Evolutionary conservation across 2,113 vertebrate species (phyloP), one percentile per base, ranked within the genome.

Genomic region (Lophura nycthemera): DNA sequence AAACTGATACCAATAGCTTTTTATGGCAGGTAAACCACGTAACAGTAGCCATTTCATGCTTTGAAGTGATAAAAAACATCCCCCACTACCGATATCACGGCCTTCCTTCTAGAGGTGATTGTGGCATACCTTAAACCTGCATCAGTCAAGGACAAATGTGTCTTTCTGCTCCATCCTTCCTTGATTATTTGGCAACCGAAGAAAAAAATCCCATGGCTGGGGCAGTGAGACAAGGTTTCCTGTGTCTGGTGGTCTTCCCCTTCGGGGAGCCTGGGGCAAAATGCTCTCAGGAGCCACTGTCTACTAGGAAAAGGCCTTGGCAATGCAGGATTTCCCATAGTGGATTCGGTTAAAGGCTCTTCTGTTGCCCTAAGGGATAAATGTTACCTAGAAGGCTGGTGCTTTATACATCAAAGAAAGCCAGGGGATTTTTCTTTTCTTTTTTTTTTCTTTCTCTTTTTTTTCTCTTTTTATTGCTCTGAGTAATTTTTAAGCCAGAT

Each of bases 401-500:
- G 0, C 64, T 86, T 95, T 67, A 76, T 40, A 75, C 42, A 95
- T 92, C 80, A 95, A 82, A 95, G 60, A 42, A 66, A 47, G 22
- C 8, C 61, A 67, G 77, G 66, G 73, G 4, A 59, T 34, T 65
- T 71, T 87, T 32, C 24, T 90, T 74, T 32, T 32, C 38, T 60
- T 45, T 50, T 36, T 34, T 47, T 47, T 36, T 57, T 50, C 50
- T 32, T 32, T 32, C 8, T 90, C 15, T 57, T 42, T 17, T 43
- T 30, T 38, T 27, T 34, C 52, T 45, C 48, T 40, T 59, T 47
- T 57, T 20, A 30, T 89, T 85, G 64, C 78, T 89, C 60, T 63
- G 22, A 81, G 52, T 72, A 71, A 94, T 85, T 89, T 88, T 92
- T 94, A 95, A 74, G 34, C 22, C 76, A 87, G 38, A 52, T 32